A percentile compares a stretch with the other conserved stretches of the same genome.
Conservation (phyloP, 2,888 invertebrate genomes). For the Villa cingulata region DNA sequence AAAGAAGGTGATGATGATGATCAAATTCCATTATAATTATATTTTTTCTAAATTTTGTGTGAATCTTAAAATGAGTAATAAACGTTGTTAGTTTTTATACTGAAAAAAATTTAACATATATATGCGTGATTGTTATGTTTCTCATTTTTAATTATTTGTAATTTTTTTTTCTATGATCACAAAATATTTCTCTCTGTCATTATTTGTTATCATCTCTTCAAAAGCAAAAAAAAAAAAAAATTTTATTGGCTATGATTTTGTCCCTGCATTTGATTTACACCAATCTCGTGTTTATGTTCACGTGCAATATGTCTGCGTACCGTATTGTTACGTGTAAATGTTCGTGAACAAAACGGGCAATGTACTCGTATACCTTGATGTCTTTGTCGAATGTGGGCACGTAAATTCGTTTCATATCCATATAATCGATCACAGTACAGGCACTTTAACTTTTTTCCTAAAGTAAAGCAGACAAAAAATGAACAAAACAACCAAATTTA, state of each 20-base stretch:
- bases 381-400: conserved; percentile 81
- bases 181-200: conserved; percentile 4
- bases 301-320: conserved; percentile 82
- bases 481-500: not conserved
- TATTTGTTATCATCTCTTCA: not conserved
- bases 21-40: too few relatives aligned
- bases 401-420: conserved; percentile 83
- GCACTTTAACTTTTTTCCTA: conserved; percentile 84
- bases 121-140: not conserved
- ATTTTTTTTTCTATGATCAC: conserved; percentile 1
- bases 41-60: too few relatives aligned
- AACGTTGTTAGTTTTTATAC: too few relatives aligned
- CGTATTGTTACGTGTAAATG: conserved; percentile 85
- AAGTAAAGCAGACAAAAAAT: conserved; percentile 20
- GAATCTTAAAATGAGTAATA: too few relatives aligned
- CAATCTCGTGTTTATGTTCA: conserved; percentile 60
- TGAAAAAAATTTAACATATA: too few relatives aligned
- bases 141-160: not conserved
- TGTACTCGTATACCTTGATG: conserved; percentile 87
- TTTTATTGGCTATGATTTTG: conserved; percentile 37
- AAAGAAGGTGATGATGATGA: too few relatives aligned
- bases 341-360: conserved; percentile 79
- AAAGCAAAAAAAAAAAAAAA: not conserved
- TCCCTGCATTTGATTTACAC: conserved; percentile 24
- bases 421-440: conserved; percentile 85